Conservation (phyloP, 2,888 invertebrate genomes). For the Mellilla xanthometata region DNA sequence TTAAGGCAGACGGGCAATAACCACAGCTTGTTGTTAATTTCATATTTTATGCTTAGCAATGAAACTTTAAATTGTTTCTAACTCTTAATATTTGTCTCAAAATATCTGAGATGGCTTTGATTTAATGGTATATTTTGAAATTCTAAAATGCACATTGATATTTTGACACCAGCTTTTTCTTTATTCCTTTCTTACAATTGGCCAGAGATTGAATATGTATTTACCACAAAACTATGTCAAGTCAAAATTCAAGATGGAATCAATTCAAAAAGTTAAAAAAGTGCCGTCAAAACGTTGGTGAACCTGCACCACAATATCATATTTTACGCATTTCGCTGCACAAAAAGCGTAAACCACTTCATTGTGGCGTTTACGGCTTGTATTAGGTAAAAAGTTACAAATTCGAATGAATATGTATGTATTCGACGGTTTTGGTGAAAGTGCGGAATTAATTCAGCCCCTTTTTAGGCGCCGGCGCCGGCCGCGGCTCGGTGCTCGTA, state of each 20-base stretch:
- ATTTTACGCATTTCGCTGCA: not conserved
- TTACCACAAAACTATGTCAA: constrained; percentile 6
- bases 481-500: constrained; percentile 58
- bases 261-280: constrained; percentile 12
- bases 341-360: constrained; percentile 27
- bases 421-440: constrained; percentile 41
- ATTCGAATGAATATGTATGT: constrained; percentile 47
- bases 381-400: constrained; percentile 38
- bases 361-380: constrained; percentile 30
- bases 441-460: constrained; percentile 46
- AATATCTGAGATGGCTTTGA: not conserved
- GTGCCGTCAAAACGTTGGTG: constrained; percentile 5
- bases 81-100: too few relatives aligned
- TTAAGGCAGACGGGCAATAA: not conserved
- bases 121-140: not conserved
- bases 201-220: constrained; percentile 23
- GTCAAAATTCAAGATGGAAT: constrained; percentile 1
- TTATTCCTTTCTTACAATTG: constrained; percentile 24
- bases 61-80: too few relatives aligned
- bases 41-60: not conserved
- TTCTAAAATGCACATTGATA: too few relatives aligned
- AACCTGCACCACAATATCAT: not conserved
- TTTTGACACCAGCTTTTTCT: constrained; percentile 17
- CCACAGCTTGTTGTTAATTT: not conserved
- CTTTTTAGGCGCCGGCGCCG: constrained; percentile 57